Base-by-base conservation (phyloP, 2,797 vertebrate species). In the Melanogrammus aeglefinus region DNA sequence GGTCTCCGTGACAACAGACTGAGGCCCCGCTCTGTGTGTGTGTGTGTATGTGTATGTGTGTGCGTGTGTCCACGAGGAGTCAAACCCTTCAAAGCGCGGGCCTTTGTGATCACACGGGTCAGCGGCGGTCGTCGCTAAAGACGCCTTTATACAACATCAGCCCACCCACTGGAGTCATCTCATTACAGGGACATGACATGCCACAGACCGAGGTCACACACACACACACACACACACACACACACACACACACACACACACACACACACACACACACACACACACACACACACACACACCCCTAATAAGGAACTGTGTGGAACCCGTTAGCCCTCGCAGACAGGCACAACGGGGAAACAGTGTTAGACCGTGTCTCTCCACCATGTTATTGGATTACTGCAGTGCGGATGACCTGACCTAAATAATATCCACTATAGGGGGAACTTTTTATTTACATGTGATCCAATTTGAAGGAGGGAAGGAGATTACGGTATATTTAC, bases 311-410 rank as follows among this genome's bases (percentile, higher is more conserved):
- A 51, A 51, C 47, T 51, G 2, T 16, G 47, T 51, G 82, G 87
- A 83, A 69, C 6, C 63, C 1, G n/a, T 76, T 47, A 33, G 38
- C 57, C 72, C 36, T 44, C 27, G 5, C 41, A 73, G 31, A 31
- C 51, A 75, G 41, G 29, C 73, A 70, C 69, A 57, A 35, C 16
- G 47, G 13, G 71, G 27, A 21, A 69, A 72, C 69, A 16, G 47
- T 18, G 7, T 41, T 63, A 66, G 39, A 47, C 73, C 29, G n/a
- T 79, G 33, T 47, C 75, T 8, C 51, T 72, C 18, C 57, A 41
- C 38, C 57, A 74, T 69, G 81, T 79, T 78, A 78, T 80, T 77
- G 74, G 76, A 79, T 78, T 73, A 83, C 21, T 36, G 31, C 69
- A 71, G 51, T 69, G 63, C 10, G 73, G 76, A 47, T 27, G 36